Evolutionary conservation across 2,113 vertebrate species (phyloP).

Genomic region (Syrrhaptes paradoxus): DNA sequence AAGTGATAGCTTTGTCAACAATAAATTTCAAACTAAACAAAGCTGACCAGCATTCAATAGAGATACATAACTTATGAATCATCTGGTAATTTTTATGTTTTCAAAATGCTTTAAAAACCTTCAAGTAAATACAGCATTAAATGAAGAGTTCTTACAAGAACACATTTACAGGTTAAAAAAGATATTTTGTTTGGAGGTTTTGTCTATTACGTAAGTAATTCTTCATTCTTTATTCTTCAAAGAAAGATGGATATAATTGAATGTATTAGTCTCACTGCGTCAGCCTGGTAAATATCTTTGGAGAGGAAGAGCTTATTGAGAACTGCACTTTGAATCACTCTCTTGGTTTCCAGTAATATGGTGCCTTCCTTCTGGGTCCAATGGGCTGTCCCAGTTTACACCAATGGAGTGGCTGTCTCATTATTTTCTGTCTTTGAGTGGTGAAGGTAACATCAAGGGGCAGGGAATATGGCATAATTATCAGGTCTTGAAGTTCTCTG

Average conservation of each 20-base stretch:
- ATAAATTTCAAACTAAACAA: not conserved
- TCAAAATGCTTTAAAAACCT: not conserved
- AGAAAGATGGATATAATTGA: not conserved
- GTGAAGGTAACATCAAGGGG: not conserved
- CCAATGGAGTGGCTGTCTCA: not conserved
- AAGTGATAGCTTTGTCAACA: not conserved
- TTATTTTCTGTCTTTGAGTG: not conserved
- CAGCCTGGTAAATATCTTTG: not conserved
- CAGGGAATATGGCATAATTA: not conserved
- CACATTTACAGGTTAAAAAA: not conserved
- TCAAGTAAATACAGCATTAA: not conserved
- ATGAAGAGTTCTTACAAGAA: not conserved
- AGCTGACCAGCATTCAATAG: not conserved
- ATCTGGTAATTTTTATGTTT: not conserved
- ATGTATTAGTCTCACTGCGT: not conserved
- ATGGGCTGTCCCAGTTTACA: not conserved
- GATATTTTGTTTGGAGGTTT: not conserved
- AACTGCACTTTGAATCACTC: not conserved
- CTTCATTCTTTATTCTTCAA: not conserved
- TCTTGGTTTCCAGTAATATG: not conserved
- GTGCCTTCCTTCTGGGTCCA: not conserved
- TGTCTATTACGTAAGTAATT: not conserved
- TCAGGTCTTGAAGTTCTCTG: not conserved
- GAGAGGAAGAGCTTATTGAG: not conserved
- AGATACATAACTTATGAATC: not conserved